These are phyloP conservation scores for Palythoa grandis DNA, from an alignment of 92 coral and sea anemone species.

Conservation along the genomic window DNA sequence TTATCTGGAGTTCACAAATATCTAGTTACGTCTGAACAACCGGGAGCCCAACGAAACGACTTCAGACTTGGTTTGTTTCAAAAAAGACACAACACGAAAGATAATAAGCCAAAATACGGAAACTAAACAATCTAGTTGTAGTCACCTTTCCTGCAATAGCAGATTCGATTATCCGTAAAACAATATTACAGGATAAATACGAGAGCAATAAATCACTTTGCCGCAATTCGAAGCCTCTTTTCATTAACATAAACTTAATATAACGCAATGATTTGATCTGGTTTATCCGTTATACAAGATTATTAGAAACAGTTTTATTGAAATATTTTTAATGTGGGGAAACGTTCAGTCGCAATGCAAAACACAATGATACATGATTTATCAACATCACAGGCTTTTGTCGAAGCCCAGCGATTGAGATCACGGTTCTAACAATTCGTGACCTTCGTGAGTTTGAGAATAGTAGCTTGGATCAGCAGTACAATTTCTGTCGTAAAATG, in stretches of 20 bases:
- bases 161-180: neutral
- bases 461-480: neutral
- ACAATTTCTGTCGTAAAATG: neutral
- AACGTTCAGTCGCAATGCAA: too few relatives aligned
- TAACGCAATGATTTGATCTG: too few relatives aligned
- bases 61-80: neutral
- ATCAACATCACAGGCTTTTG: too few relatives aligned
- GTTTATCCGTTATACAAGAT: too few relatives aligned
- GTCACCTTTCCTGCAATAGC: neutral
- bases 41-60: neutral
- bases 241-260: too few relatives aligned
- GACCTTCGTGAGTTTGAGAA: neutral
- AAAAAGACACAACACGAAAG: neutral
- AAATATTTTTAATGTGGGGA: too few relatives aligned
- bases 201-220: too few relatives aligned
- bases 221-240: too few relatives aligned
- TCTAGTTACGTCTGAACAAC: constrained; percentile 28
- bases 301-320: too few relatives aligned
- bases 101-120: constrained; percentile 20
- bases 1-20: constrained; percentile 9
- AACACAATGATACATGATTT: too few relatives aligned
- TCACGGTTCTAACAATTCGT: neutral
- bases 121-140: neutral
- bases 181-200: neutral
- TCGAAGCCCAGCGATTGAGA: too few relatives aligned